These are phyloP conservation scores for Danaus chrysippus DNA, from an alignment of 2,888 invertebrate species.

Conservation along the genomic window DNA sequence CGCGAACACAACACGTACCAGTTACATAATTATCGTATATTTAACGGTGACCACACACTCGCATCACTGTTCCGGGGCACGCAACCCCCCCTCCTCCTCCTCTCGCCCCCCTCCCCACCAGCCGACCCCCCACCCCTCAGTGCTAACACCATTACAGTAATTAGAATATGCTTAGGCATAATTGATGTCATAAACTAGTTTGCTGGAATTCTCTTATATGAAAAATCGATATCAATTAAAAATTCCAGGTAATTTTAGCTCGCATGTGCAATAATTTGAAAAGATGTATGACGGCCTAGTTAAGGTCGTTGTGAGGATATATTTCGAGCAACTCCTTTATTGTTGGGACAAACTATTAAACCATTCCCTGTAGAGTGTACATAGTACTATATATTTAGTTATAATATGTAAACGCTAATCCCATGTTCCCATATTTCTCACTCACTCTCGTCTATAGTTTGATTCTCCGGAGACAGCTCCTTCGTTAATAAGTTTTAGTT, in stretches of 20 bases:
- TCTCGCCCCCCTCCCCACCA: slow-evolving; percentile 55
- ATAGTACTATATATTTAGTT: neutral
- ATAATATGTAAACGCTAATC: slow-evolving; percentile 16
- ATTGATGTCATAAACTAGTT: slow-evolving; percentile 65
- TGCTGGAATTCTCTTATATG: slow-evolving; percentile 20
- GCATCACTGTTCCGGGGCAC: slow-evolving; percentile 64
- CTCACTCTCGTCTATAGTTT: slow-evolving; percentile 24
- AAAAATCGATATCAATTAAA: slow-evolving; percentile 28
- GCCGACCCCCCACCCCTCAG: slow-evolving; percentile 49
- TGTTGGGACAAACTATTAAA: no score
- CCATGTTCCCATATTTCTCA: slow-evolving; percentile 19
- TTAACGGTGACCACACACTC: slow-evolving; percentile 42
- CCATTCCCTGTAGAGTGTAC: neutral
- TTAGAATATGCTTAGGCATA: slow-evolving; percentile 76
- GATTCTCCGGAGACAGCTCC: slow-evolving; percentile 23
- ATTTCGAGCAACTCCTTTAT: no score
- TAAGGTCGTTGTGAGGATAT: no score
- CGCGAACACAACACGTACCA: slow-evolving; percentile 33
- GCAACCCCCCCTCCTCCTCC: slow-evolving; percentile 34
- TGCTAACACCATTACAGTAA: slow-evolving; percentile 74
- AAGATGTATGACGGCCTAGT: no score
- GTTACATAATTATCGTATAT: slow-evolving; percentile 48
- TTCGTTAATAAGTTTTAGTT: slow-evolving; percentile 30
- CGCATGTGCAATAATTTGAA: neutral
- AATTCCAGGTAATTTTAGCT: slow-evolving; percentile 13